phyloP scores from a whole-genome alignment of 2,113 vertebrate genomes.

The Morone saxatilis region DNA sequence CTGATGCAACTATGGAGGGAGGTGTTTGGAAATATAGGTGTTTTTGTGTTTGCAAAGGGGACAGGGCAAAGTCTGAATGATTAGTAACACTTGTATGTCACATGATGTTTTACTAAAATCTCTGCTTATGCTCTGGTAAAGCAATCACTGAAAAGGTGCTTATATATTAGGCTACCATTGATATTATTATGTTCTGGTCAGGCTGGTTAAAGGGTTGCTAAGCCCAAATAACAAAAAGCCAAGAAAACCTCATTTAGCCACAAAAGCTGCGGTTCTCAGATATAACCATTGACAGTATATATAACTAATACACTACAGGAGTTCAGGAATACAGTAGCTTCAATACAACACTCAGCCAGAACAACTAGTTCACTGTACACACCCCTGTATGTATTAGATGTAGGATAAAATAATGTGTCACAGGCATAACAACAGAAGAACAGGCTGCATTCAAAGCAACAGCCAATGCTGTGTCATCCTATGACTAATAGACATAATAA shows the following conservation, averaged over 20 bases:
- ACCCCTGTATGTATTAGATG: neutral
- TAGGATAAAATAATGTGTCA: too few relatives aligned
- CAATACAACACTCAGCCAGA: too few relatives aligned
- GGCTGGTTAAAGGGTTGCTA: neutral
- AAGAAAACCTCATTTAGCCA: neutral
- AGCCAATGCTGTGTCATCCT: too few relatives aligned
- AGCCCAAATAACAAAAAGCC: neutral
- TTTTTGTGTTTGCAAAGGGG: neutral
- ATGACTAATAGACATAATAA: too few relatives aligned
- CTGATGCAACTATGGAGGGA: neutral
- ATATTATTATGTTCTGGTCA: neutral
- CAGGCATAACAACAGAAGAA: too few relatives aligned
- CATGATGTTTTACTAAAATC: neutral
- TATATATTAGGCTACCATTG: neutral
- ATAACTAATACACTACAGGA: too few relatives aligned
- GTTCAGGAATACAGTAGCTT: too few relatives aligned
- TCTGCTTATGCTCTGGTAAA: neutral
- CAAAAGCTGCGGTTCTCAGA: too few relatives aligned
- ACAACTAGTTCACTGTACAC: neutral
- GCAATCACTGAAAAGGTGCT: neutral
- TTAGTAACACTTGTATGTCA: neutral
- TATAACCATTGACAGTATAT: too few relatives aligned
- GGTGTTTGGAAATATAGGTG: neutral
- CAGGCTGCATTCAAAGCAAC: too few relatives aligned
- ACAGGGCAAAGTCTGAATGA: constrained; percentile 17